Evolutionary conservation across 2,888 invertebrate genomes (phyloP).

Genomic region (Drosophila paranaensis): DNA sequence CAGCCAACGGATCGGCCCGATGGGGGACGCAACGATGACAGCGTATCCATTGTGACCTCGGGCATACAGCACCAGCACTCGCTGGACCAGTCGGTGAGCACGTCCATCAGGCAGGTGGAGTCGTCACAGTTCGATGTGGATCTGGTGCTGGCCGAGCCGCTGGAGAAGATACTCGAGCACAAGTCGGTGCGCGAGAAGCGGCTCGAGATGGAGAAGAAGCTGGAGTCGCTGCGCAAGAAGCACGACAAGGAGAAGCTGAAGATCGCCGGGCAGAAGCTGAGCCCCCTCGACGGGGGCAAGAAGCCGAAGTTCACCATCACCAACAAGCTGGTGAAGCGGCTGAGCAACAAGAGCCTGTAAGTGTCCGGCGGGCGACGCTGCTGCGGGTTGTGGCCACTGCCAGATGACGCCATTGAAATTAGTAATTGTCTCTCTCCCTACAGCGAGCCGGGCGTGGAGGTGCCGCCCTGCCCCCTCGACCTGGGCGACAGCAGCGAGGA

Average conservation of each 20-base stretch:
- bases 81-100: constrained; percentile 82
- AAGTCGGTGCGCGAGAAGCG: constrained; percentile 94
- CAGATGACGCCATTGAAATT: constrained; percentile 78
- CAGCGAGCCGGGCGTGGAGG: constrained; percentile 84
- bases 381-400: constrained; percentile 36
- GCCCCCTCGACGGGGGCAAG: constrained; percentile 87
- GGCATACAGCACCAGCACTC: constrained; percentile 84
- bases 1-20: constrained; percentile 72
- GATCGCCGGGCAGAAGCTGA: constrained; percentile 87
- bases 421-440: constrained; percentile 82
- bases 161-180: constrained; percentile 92
- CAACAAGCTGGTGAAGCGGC: constrained; percentile 90
- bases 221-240: constrained; percentile 92
- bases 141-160: constrained; percentile 89
- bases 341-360: constrained; percentile 93
- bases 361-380: constrained; percentile 72
- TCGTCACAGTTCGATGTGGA: constrained; percentile 83
- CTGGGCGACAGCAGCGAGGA: constrained; percentile 84
- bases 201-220: constrained; percentile 93
- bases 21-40: constrained; percentile 57
- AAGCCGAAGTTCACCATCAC: constrained; percentile 91
- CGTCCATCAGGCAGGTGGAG: constrained; percentile 82
- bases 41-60: constrained; percentile 56
- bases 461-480: constrained; percentile 85
- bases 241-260: constrained; percentile 91